phyloP scores from a whole-genome alignment of 2,797 vertebrate species.

The Enteromius trimaculatus region DNA sequence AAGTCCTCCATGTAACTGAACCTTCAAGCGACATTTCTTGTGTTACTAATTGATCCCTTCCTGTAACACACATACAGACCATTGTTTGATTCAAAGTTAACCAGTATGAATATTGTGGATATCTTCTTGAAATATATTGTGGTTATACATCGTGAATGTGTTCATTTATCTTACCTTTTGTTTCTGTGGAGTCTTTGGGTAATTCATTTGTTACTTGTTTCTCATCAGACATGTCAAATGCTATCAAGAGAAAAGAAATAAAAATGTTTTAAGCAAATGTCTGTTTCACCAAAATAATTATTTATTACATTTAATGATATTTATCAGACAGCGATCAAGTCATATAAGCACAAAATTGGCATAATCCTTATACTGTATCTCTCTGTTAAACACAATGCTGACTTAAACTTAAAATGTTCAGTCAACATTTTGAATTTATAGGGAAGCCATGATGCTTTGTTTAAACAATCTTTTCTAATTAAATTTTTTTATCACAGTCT shows the following conservation, averaged over 20 bases:
- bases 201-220: constrained; percentile 56
- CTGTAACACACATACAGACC: constrained; percentile 36
- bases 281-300: neutral
- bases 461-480: neutral
- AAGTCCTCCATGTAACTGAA: constrained; percentile 75
- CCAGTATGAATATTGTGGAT: neutral
- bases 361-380: neutral
- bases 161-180: constrained; percentile 56
- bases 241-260: constrained; percentile 64
- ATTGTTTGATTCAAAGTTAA: neutral
- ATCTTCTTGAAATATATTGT: neutral
- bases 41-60: constrained; percentile 71
- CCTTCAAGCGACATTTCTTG: constrained; percentile 70
- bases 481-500: neutral
- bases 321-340: neutral
- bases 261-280: neutral
- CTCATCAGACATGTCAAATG: constrained; percentile 78
- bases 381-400: neutral
- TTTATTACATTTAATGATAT: neutral
- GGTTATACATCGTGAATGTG: neutral
- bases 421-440: neutral
- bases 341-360: neutral
- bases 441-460: neutral
- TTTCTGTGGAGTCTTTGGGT: constrained; percentile 23
- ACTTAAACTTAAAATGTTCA: neutral